Conservation (phyloP, 2,888 invertebrate genomes). For the Pandemis heparana region DNA sequence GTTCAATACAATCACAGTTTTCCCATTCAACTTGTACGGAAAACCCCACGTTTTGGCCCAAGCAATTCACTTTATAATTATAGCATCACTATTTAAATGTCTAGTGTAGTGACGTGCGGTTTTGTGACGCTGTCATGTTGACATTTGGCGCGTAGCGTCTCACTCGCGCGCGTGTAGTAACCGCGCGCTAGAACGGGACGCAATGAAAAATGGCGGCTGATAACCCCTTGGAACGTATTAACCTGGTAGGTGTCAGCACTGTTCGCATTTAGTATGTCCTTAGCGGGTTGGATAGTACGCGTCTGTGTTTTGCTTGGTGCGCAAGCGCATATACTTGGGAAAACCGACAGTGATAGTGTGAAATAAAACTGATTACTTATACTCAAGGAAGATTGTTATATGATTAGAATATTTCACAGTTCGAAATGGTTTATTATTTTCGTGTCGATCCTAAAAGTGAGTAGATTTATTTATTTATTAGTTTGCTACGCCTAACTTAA, state of each 20-base stretch:
- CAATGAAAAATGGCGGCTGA: not conserved
- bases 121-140: not conserved
- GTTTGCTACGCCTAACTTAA: not conserved
- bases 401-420: not conserved
- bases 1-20: slow-evolving; percentile 2
- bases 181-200: not conserved
- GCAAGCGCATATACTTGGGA: not conserved
- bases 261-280: not conserved
- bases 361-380: not conserved
- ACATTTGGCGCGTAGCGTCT: not conserved
- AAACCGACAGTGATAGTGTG: not conserved
- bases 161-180: not conserved
- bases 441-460: slow-evolving; percentile 23
- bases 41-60: slow-evolving; percentile 35
- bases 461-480: not conserved
- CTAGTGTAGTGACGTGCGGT: slow-evolving; percentile 6
- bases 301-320: not conserved
- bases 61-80: slow-evolving; percentile 13
- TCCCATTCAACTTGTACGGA: slow-evolving; percentile 38
- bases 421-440: slow-evolving; percentile 36
- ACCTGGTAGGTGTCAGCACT: slow-evolving; percentile 1
- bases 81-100: not conserved
- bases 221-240: not conserved
- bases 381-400: not conserved
- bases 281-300: not conserved